phyloP scores from a whole-genome alignment of 2,797 vertebrate species.

The Champsocephalus gunnari region DNA sequence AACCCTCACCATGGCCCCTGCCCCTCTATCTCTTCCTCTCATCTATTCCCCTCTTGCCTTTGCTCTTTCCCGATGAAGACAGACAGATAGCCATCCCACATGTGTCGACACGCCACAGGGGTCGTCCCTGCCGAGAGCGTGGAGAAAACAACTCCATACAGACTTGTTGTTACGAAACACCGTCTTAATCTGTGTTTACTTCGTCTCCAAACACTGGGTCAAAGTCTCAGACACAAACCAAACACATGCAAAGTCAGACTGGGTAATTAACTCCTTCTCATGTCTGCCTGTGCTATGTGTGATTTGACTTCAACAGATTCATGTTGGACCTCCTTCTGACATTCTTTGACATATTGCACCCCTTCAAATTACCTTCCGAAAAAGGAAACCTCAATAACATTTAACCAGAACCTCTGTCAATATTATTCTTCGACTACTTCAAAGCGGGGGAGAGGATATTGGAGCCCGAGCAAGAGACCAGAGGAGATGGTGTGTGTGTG shows the following conservation, averaged over 20 bases:
- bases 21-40: slow-evolving; percentile 56
- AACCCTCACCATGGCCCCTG: slow-evolving; percentile 51
- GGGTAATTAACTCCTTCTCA: background rate
- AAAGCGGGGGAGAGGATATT: slow-evolving; percentile 77
- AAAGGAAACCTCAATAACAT: slow-evolving; percentile 79
- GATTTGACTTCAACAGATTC: slow-evolving; percentile 5
- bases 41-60: slow-evolving; percentile 59
- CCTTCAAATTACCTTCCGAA: slow-evolving; percentile 42
- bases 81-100: slow-evolving; percentile 52
- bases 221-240: background rate
- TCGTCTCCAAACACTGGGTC: background rate
- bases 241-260: slow-evolving; percentile 3
- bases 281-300: slow-evolving; percentile 14
- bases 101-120: slow-evolving; percentile 54
- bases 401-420: slow-evolving; percentile 81
- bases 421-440: slow-evolving; percentile 82
- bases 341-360: slow-evolving; percentile 42
- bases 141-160: slow-evolving; percentile 32
- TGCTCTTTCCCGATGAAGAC: slow-evolving; percentile 63
- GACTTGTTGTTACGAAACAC: slow-evolving; percentile 25
- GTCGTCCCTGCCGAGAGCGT: slow-evolving; percentile 10
- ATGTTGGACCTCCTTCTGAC: slow-evolving; percentile 11
- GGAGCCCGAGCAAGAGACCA: slow-evolving; percentile 59
- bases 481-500: slow-evolving; percentile 55
- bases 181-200: slow-evolving; percentile 1